Percentiles rank a stretch among this genome's conserved stretches.
Conservation (phyloP, 2,888 invertebrate genomes). For the Bursaphelenchus okinawaensis region DNA sequence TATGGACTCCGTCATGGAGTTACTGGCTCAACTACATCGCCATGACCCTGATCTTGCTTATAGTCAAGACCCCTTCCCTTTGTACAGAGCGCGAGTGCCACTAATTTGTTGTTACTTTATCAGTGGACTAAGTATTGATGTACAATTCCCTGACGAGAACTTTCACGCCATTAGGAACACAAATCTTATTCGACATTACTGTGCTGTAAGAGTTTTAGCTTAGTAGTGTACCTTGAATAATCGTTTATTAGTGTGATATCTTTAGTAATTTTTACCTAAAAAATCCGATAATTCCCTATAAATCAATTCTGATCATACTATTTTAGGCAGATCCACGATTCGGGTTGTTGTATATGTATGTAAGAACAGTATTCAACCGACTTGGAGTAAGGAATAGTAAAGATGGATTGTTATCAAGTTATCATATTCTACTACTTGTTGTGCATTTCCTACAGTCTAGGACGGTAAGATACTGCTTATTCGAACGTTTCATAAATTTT, state of each 20-base stretch:
- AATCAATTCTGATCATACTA: too few relatives aligned
- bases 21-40: not conserved
- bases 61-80: not conserved
- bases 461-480: too few relatives aligned
- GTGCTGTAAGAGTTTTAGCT: too few relatives aligned
- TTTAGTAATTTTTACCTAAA: constrained; percentile 3
- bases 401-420: constrained; percentile 43
- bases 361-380: constrained; percentile 27
- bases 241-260: too few relatives aligned
- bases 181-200: constrained; percentile 36
- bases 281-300: not conserved
- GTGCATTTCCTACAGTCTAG: constrained; percentile 49
- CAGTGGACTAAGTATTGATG: constrained; percentile 35
- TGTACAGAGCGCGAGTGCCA: constrained; percentile 26
- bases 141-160: constrained; percentile 34
- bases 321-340: constrained; percentile 41
- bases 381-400: constrained; percentile 39
- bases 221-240: too few relatives aligned
- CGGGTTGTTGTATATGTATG: constrained; percentile 34
- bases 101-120: constrained; percentile 29
- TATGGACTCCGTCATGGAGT: constrained; percentile 15
- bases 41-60: constrained; percentile 1
- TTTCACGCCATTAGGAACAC: constrained; percentile 34
- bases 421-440: constrained; percentile 41
- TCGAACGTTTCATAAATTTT: not conserved